Conservation (phyloP, 1,140 invertebrate species). For the Gryllus bimaculatus region DNA sequence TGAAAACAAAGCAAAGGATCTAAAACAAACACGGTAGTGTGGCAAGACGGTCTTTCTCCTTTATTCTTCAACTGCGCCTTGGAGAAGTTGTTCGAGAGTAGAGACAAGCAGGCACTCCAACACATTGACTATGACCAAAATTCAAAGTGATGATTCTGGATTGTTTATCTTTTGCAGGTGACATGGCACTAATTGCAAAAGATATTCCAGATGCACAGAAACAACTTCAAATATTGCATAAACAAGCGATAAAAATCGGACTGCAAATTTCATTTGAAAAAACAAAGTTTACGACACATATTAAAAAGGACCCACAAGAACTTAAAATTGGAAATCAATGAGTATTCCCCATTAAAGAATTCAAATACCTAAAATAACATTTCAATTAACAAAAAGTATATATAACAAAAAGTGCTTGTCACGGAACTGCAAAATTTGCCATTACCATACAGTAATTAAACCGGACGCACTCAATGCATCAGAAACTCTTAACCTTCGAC, state of each 20-base stretch:
- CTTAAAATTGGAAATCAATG: not conserved
- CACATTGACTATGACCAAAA: not conserved
- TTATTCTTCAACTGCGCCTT: not conserved
- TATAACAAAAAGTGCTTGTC: too few species aligned
- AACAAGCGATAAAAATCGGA: not conserved
- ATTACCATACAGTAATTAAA: too few species aligned
- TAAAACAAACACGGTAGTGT: not conserved
- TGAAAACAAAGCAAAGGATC: not conserved
- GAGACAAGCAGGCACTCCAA: not conserved
- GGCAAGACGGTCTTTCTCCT: not conserved
- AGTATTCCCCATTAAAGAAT: not conserved
- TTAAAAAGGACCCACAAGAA: not conserved
- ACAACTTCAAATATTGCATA: not conserved
- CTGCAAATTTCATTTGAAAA: not conserved
- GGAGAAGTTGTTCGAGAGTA: not conserved
- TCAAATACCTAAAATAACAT: not conserved
- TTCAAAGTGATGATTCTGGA: not conserved
- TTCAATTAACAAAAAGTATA: too few species aligned
- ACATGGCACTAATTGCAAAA: not conserved
- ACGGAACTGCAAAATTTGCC: too few species aligned
- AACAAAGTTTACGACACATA: not conserved
- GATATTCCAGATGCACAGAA: not conserved
- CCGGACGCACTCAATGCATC: too few species aligned
- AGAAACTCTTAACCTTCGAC: too few species aligned
- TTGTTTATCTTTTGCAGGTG: not conserved